Percentiles rank a stretch among this genome's conserved stretches.
phyloP scores from a whole-genome alignment of 2,113 vertebrate genomes.

The Deroptyus accipitrinus region DNA sequence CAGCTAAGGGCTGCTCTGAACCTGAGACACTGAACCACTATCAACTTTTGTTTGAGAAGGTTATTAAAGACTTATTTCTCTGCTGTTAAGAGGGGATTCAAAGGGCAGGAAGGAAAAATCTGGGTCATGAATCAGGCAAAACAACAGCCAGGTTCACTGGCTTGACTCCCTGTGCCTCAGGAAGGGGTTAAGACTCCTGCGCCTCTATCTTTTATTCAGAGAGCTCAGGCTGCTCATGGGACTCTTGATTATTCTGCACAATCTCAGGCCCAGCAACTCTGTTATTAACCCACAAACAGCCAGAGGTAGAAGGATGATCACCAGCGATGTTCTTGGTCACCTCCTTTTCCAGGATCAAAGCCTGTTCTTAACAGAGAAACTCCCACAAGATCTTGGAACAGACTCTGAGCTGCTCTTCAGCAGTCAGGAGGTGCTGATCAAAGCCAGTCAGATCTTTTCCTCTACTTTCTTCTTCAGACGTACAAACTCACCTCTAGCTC shows the following conservation, averaged over 20 bases:
- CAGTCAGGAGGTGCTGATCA: neutral
- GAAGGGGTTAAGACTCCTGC: neutral
- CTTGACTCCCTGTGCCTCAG: neutral
- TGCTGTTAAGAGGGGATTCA: fast-evolving
- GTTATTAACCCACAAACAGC: neutral
- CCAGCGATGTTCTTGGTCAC: neutral
- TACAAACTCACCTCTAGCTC: constrained; percentile 86
- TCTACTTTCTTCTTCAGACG: neutral
- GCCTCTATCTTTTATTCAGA: neutral
- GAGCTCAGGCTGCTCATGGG: neutral
- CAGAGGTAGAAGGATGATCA: neutral
- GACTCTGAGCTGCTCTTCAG: neutral
- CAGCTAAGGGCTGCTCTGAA: neutral
- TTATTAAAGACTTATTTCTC: neutral
- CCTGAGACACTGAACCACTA: neutral
- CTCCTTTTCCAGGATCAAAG: neutral
- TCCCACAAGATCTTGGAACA: neutral
- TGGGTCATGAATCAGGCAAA: neutral
- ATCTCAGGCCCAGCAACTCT: neutral
- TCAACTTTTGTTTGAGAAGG: neutral
- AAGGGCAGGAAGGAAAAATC: neutral
- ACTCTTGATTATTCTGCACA: neutral
- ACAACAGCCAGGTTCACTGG: neutral
- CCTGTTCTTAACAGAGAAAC: neutral
- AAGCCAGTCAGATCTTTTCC: neutral